phyloP scores from a whole-genome alignment of 2,113 vertebrate species.

The Ochotona curzoniae region DNA sequence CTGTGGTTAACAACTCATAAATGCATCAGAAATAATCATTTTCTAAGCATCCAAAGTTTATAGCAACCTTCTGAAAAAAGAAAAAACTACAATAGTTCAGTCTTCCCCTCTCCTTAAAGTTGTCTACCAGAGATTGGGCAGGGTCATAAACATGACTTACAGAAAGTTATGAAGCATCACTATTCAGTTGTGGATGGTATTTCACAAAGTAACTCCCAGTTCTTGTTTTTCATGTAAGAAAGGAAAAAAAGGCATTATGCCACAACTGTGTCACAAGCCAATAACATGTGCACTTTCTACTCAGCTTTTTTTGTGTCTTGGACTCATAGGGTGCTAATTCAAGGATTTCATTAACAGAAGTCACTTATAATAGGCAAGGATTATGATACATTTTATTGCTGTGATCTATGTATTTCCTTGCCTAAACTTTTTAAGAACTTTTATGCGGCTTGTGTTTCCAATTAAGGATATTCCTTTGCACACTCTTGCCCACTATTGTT shows the following conservation, averaged over 20 bases:
- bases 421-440: background rate
- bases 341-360: background rate
- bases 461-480: background rate
- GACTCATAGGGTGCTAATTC: background rate
- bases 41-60: constrained; percentile 24
- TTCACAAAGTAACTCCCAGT: constrained; percentile 2
- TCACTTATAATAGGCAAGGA: background rate
- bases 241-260: background rate
- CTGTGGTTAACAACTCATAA: constrained; percentile 28
- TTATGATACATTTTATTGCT: background rate
- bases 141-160: constrained; percentile 23
- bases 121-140: constrained; percentile 39
- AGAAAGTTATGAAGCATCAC: constrained; percentile 34
- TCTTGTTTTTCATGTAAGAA: background rate
- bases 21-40: constrained; percentile 48
- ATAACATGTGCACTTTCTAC: background rate
- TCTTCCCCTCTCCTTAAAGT: background rate
- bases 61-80: constrained; percentile 47
- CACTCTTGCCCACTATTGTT: constrained; percentile 23
- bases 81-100: constrained; percentile 47
- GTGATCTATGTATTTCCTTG: background rate
- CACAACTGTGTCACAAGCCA: constrained; percentile 25
- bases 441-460: background rate
- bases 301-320: background rate
- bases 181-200: background rate